phyloP scores from a whole-genome alignment of 2,113 vertebrate genomes.

The Amphiprion percula region DNA sequence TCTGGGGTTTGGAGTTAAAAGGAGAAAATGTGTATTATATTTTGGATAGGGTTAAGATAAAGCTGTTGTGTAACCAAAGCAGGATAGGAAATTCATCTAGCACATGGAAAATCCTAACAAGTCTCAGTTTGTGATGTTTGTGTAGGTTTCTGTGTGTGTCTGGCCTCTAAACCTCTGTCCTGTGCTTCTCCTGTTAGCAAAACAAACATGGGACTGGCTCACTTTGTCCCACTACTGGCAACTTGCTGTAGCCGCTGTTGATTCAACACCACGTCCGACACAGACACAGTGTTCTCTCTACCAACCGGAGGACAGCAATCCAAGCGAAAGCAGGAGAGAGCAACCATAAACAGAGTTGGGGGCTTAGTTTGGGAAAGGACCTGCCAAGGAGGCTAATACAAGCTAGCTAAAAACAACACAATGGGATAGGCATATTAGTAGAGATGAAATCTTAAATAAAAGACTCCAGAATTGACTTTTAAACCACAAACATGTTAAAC shows the following conservation, averaged over 20 bases:
- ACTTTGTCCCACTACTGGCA: conserved; percentile 41
- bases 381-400: neutral
- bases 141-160: neutral
- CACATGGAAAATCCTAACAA: too few species aligned
- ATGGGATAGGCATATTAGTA: neutral
- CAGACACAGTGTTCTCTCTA: conserved; percentile 48
- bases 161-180: conserved; percentile 41
- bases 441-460: conserved; percentile 9
- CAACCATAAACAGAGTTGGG: conserved; percentile 23
- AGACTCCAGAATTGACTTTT: conserved; percentile 1
- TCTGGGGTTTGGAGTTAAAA: too few species aligned
- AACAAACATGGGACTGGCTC: conserved; percentile 72
- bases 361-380: conserved; percentile 14
- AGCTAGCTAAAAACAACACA: neutral
- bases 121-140: too few species aligned
- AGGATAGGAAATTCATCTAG: too few species aligned
- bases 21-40: too few species aligned
- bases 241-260: conserved; percentile 70
- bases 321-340: conserved; percentile 13
- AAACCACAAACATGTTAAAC: neutral
- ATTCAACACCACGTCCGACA: conserved; percentile 72
- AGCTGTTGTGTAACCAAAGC: too few species aligned
- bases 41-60: too few species aligned
- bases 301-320: conserved; percentile 13
- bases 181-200: conserved; percentile 70